Evolutionary conservation across 2,888 invertebrate genomes (phyloP), one percentile per base, ranked within the genome.

Genomic region (Tillus elongatus): DNA sequence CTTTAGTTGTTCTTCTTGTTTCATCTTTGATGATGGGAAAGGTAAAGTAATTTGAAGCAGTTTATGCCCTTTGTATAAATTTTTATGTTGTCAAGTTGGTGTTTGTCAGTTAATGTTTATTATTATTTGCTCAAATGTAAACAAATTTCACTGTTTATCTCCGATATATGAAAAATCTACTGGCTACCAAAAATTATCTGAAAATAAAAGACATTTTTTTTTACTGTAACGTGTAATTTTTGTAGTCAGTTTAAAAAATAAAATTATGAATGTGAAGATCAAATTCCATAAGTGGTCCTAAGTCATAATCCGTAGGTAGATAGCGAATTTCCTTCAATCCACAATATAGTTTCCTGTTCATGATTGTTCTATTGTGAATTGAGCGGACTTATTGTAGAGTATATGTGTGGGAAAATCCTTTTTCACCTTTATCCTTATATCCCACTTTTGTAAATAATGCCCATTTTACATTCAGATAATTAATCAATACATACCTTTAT

Each of bases 231-330:
- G n/a, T 19, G 24, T 33, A 38, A 30, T 29, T 31, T 39, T 39
- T 37, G 42, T 41, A 42, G 41, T 43, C 43, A 37, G 36, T 30
- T 31, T n/a, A n/a, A n/a, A 19, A 8, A 19, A 6, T 33, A 15
- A 36, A 40, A 37, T 16, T 42, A 13, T 26, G 30, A 34, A 40
- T 40, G 42, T 41, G 34, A 44, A 44, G 46, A 50, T 49, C 50
- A 52, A 50, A 50, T 51, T 47, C 45, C 45, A 43, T 41, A 52
- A 46, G 51, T 52, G 53, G 51, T 50, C 53, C 53, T 53, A 53
- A 53, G 51, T 52, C 51, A 51, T 48, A 43, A 45, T 47, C 43
- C 37, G 39, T 48, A 50, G 46, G 43, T 43, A 45, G 39, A 27
- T 37, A 31, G 24, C 6, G 24, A 19, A 19, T 19, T 6, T 19